phyloP scores from a whole-genome alignment of 2,797 vertebrate genomes.

The Cossypha niveicapilla region DNA sequence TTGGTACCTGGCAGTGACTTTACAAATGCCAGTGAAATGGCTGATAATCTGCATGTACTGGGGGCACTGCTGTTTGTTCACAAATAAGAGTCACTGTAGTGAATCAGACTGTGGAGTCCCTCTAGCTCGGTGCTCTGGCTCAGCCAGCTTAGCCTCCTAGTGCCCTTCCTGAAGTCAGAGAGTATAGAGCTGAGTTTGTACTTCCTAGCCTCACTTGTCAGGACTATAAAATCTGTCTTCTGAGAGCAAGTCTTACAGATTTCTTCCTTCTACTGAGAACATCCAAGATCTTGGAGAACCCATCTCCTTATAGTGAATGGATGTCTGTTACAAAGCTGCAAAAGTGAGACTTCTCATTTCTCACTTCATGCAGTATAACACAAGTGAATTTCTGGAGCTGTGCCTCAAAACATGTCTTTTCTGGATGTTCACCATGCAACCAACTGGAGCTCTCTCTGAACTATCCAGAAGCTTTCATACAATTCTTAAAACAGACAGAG shows the following conservation, averaged over 20 bases:
- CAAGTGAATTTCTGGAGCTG: not conserved
- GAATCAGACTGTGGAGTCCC: not conserved
- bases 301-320: not conserved
- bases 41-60: not conserved
- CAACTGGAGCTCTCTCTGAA: not conserved
- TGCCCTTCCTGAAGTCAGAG: not conserved
- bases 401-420: not conserved
- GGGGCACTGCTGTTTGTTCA: not conserved
- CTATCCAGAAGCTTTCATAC: not conserved
- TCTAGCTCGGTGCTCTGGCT: not conserved
- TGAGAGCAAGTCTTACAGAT: not conserved
- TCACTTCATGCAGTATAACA: not conserved
- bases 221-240: not conserved
- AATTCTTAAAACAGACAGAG: not conserved
- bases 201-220: not conserved
- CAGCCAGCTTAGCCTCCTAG: not conserved
- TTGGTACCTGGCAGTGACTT: not conserved
- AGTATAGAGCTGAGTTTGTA: not conserved
- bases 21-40: not conserved
- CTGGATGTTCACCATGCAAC: not conserved
- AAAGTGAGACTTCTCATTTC: not conserved
- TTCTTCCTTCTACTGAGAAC: not conserved
- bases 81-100: not conserved
- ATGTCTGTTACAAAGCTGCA: not conserved
- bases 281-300: not conserved